Percentiles rank a stretch among this genome's conserved stretches.
Conservation (phyloP, 2,113 vertebrate species). For the Circaetus gallicus region DNA sequence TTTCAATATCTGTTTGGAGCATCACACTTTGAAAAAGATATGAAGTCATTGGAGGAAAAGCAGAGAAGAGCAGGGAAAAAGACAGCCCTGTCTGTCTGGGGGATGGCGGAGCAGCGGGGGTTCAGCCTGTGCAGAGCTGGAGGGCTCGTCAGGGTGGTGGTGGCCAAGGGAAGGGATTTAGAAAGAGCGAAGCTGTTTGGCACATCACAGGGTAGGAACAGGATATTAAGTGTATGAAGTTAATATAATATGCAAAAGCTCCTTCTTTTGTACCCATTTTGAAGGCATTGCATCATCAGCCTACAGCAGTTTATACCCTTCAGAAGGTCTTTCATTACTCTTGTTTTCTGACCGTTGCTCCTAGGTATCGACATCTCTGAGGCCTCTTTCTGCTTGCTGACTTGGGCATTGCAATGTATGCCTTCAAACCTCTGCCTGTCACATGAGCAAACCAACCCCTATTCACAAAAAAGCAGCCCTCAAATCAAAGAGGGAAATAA, state of each 20-base stretch:
- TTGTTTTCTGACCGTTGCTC: background rate
- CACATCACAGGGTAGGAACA: background rate
- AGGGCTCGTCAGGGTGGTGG: background rate
- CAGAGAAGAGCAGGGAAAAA: background rate
- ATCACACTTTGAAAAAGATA: background rate
- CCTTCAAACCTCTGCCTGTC: background rate
- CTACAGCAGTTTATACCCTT: background rate
- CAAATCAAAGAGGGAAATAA: conserved; percentile 25
- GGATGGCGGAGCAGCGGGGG: background rate
- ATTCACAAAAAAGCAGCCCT: background rate
- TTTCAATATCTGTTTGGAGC: background rate
- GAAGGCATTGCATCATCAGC: background rate
- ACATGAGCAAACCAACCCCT: background rate
- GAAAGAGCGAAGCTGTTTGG: background rate
- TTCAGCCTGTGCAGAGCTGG: background rate
- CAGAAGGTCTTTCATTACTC: fast-evolving
- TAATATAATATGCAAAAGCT: background rate
- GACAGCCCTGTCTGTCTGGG: background rate
- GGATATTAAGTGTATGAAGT: background rate
- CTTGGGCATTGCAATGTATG: no score
- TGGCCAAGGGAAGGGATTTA: background rate
- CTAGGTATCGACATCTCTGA: fast-evolving
- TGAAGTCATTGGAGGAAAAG: background rate
- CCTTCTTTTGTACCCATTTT: background rate
- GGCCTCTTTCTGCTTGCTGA: background rate